phyloP scores from a whole-genome alignment of 2,888 invertebrate species.

The Tortricodes alternella region DNA sequence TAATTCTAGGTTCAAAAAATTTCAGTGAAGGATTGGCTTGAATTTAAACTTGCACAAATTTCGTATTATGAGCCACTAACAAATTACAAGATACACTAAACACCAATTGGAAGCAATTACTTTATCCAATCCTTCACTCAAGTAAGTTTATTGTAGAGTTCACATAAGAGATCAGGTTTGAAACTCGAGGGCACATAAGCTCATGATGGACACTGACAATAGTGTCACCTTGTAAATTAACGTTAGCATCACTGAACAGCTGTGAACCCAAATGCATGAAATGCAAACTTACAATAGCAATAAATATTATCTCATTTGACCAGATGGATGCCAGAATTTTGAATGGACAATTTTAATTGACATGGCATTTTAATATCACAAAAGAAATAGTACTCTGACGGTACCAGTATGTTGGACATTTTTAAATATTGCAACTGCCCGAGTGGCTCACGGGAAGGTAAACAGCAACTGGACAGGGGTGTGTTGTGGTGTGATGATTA shows the following conservation, averaged over 20 bases:
- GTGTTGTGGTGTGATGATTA: constrained; percentile 58
- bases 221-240: constrained; percentile 39
- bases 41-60: constrained; percentile 41
- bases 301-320: constrained; percentile 75
- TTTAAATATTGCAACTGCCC: constrained; percentile 75
- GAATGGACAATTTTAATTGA: constrained; percentile 80
- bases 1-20: constrained; percentile 72
- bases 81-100: constrained; percentile 38
- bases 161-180: constrained; percentile 75
- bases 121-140: constrained; percentile 63
- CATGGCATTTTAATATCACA: constrained; percentile 77
- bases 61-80: constrained; percentile 38
- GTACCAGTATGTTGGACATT: constrained; percentile 61
- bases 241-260: constrained; percentile 55
- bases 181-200: constrained; percentile 65
- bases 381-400: constrained; percentile 65
- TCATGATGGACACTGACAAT: constrained; percentile 45
- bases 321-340: constrained; percentile 73
- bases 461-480: constrained; percentile 51
- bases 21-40: constrained; percentile 63
- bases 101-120: constrained; percentile 41
- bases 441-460: constrained; percentile 61
- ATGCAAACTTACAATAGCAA: constrained; percentile 73
- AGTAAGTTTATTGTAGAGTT: constrained; percentile 68
- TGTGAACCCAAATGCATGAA: constrained; percentile 66